Evolutionary conservation across 2,113 vertebrate species (phyloP).

Genomic region (human): DNA sequence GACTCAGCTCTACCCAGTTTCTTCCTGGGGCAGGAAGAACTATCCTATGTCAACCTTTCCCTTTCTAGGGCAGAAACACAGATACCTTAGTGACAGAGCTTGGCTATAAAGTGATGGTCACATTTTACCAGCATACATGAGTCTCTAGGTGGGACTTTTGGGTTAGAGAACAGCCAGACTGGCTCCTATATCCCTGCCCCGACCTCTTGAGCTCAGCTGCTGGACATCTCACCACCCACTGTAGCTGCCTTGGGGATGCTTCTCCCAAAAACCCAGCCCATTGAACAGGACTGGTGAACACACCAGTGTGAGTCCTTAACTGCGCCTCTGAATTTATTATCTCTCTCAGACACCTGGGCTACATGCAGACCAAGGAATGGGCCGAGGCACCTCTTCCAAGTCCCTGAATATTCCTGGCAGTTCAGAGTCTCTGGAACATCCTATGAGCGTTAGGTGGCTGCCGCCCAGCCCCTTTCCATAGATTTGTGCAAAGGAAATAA

Average conservation of each 20-base stretch:
- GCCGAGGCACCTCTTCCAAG: fast-evolving
- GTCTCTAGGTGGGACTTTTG: background rate
- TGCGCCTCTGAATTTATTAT: background rate
- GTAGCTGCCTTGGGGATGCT: background rate
- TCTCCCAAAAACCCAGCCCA: background rate
- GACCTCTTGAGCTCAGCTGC: background rate
- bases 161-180: background rate
- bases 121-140: background rate
- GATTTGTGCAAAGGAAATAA: background rate
- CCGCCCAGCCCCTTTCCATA: background rate
- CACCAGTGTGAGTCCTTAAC: background rate
- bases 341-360: background rate
- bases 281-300: background rate
- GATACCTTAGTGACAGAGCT: background rate
- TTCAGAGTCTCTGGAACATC: background rate
- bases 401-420: background rate
- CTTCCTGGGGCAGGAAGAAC: background rate
- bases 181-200: no score
- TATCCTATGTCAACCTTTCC: background rate
- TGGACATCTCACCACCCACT: background rate
- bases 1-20: background rate
- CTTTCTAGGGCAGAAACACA: background rate
- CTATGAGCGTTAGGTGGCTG: background rate
- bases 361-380: background rate
- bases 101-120: background rate